Evolutionary conservation across 2,113 vertebrate genomes (phyloP), one percentile per base, ranked within the genome.

Genomic region (Eidolon helvum): DNA sequence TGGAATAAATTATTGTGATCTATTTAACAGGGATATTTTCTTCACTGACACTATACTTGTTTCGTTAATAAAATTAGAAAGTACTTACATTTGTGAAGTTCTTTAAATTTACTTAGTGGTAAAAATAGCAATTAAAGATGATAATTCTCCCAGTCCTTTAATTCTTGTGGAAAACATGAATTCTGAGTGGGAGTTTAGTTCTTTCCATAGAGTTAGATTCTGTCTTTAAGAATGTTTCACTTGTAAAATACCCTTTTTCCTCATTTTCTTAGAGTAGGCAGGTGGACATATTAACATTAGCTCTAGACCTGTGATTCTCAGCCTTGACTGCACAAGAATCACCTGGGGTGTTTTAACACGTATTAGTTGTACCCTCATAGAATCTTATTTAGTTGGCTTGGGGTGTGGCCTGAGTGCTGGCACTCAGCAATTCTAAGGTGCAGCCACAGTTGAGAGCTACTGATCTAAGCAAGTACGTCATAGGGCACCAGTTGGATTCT

Each of bases 51-150:
- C 12, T 15, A 11, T 55, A 74, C 33, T 88, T 88, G 69, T 45
- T n/a, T n/a, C 94, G 35, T 95, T 92, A 94, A 96, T 80, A 95
- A 93, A 96, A 74, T 85, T 92, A 94, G 71, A 91, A 86, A 86
- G 50, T 86, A 28, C 33, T 96, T 95, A 93, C 15, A 28, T 3
- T 80, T 96, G 80, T 69, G 38, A 94, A 90, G 40, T 50, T 96
- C 48, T 94, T 95, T 94, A 90, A 59, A 63, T 97, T 77, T 82
- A 77, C 77, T 91, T 96, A 19, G 38, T 57, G 57, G 24, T 91
- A 82, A 95, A 97, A 94, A 92, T 78, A 79, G 45, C 61, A 87
- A 74, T 92, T 94, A 94, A 92, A 92, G 33, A 92, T 87, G 26
- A 68, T 90, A 97, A 84, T 22, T 38, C 38, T 78, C 57, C 53